phyloP scores from a whole-genome alignment of 2,113 vertebrate species.

The Chelonoidis abingdonii region DNA sequence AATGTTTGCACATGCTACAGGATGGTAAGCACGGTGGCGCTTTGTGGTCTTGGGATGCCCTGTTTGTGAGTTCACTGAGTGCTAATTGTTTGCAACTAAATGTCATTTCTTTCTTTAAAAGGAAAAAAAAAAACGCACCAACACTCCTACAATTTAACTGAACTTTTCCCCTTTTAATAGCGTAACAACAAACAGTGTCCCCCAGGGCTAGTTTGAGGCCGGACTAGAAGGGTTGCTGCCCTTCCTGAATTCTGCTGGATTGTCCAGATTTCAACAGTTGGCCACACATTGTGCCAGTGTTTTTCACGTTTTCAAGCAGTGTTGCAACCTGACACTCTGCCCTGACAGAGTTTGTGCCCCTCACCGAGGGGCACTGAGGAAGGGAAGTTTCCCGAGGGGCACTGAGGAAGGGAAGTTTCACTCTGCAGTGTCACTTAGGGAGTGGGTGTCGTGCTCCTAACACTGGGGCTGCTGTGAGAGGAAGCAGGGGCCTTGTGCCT shows the following conservation, averaged over 20 bases:
- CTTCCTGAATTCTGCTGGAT: not conserved
- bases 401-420: not conserved
- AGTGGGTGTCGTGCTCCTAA: no score
- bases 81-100: rapidly evolving
- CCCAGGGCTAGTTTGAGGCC: rapidly evolving
- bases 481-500: no score
- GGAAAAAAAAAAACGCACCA: not conserved
- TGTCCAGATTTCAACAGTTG: rapidly evolving
- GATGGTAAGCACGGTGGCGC: not conserved
- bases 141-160: rapidly evolving
- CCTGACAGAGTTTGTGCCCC: not conserved
- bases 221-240: not conserved
- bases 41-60: not conserved
- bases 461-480: no score
- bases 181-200: rapidly evolving
- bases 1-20: not conserved
- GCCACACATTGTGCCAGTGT: not conserved
- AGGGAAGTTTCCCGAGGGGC: not conserved
- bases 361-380: not conserved
- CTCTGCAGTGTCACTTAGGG: not conserved
- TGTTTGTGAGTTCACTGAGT: rapidly evolving
- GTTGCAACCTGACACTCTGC: not conserved
- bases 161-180: not conserved
- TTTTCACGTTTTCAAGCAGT: not conserved
- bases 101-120: not conserved